Conservation (phyloP, 2,113 vertebrate species). For the Lepus europaeus region DNA sequence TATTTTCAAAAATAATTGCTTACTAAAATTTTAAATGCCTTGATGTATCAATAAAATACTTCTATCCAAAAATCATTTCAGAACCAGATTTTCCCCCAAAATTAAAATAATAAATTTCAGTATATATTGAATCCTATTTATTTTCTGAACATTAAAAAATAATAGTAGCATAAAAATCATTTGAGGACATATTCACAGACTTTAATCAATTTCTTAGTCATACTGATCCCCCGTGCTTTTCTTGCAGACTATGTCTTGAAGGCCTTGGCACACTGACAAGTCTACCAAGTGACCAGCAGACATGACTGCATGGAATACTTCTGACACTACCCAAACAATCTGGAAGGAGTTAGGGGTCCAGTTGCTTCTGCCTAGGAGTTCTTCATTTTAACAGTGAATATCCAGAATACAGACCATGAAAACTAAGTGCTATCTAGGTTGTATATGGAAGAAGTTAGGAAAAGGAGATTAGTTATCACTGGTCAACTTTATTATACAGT, state of each 20-base stretch:
- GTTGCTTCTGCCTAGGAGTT: background rate
- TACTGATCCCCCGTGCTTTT: background rate
- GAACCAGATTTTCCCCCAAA: background rate
- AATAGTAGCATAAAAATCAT: background rate
- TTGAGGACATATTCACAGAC: background rate
- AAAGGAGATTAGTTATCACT: background rate
- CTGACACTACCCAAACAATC: background rate
- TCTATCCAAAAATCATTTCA: slow-evolving; percentile 18
- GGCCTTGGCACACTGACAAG: background rate
- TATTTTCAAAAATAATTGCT: slow-evolving; percentile 45
- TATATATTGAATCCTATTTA: slow-evolving; percentile 30
- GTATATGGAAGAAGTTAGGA: background rate
- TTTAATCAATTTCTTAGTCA: background rate
- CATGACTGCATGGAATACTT: background rate
- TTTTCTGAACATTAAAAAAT: slow-evolving; percentile 34
- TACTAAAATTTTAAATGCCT: background rate
- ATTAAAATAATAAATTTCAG: background rate
- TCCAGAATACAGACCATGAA: background rate
- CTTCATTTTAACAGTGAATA: background rate
- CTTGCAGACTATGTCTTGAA: background rate
- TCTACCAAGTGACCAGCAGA: background rate
- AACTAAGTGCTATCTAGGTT: background rate
- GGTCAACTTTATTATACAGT: background rate
- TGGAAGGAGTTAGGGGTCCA: background rate
- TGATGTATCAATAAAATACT: background rate